phyloP scores from a whole-genome alignment of 2,888 invertebrate species.

The Epinotia brunnichana region DNA sequence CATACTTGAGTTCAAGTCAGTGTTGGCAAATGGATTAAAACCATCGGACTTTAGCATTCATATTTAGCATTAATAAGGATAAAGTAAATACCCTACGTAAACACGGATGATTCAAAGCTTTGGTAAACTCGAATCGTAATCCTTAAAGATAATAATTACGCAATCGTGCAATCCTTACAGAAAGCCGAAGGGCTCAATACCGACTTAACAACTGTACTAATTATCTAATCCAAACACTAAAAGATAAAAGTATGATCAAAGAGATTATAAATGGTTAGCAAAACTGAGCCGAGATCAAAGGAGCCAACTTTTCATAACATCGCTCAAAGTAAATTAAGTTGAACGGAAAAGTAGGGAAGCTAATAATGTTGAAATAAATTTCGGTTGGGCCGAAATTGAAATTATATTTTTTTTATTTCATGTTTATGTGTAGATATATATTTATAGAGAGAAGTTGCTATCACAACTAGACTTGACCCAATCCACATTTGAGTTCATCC shows the following conservation, averaged over 20 bases:
- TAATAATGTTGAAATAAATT: constrained; percentile 39
- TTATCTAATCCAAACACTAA: constrained; percentile 37
- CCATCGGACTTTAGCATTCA: not conserved
- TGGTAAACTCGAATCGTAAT: constrained; percentile 11
- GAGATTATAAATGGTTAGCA: constrained; percentile 40
- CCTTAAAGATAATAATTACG: constrained; percentile 18
- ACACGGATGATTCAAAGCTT: not conserved
- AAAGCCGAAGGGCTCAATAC: constrained; percentile 15
- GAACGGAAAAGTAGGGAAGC: constrained; percentile 39
- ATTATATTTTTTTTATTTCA: not conserved
- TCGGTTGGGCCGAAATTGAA: constrained; percentile 6
- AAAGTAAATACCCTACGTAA: not conserved
- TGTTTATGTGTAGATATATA: not conserved
- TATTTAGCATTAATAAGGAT: not conserved
- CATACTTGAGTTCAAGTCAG: no score
- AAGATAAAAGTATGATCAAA: constrained; percentile 42
- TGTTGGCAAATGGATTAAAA: no score
- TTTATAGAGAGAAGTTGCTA: no score
- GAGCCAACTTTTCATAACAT: constrained; percentile 36
- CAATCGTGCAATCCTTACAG: not conserved
- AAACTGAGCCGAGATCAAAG: constrained; percentile 41
- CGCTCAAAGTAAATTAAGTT: constrained; percentile 41
- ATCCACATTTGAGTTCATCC: no score
- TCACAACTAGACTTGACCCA: no score
- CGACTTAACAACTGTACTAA: constrained; percentile 35